phyloP scores from a whole-genome alignment of 2,888 invertebrate genomes.

The Phyllotreta cruciferae region DNA sequence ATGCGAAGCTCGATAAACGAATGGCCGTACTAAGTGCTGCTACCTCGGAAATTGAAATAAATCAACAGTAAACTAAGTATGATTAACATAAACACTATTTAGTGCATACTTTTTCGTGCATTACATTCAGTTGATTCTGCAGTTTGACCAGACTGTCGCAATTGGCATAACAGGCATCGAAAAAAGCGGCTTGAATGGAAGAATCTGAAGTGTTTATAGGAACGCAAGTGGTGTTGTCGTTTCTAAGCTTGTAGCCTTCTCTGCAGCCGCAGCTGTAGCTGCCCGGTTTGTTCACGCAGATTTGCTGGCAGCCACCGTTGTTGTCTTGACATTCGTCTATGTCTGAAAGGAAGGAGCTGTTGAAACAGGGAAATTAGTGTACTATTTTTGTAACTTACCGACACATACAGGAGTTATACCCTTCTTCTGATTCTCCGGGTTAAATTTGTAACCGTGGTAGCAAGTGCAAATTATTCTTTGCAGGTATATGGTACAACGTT shows the following conservation, averaged over 20 bases:
- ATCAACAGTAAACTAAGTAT: neutral
- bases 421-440: constrained; percentile 64
- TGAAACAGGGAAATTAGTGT: no score
- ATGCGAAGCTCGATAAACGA: constrained; percentile 62
- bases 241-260: constrained; percentile 63
- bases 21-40: constrained; percentile 64
- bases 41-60: constrained; percentile 52
- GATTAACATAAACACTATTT: neutral
- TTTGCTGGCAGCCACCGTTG: constrained; percentile 71
- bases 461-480: constrained; percentile 72
- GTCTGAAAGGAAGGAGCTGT: constrained; percentile 57
- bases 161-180: constrained; percentile 67
- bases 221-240: constrained; percentile 68
- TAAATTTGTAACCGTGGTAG: constrained; percentile 68
- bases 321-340: constrained; percentile 65
- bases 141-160: constrained; percentile 69
- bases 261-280: constrained; percentile 68
- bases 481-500: constrained; percentile 69
- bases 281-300: constrained; percentile 69
- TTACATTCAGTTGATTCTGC: constrained; percentile 64
- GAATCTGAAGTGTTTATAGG: constrained; percentile 37
- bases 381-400: constrained; percentile 58
- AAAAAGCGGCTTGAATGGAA: constrained; percentile 30
- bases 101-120: constrained; percentile 60
- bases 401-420: constrained; percentile 69